Percentiles rank a stretch among this genome's conserved stretches.
phyloP scores from a whole-genome alignment of 2,113 vertebrate species.

The Pao palembangensis region DNA sequence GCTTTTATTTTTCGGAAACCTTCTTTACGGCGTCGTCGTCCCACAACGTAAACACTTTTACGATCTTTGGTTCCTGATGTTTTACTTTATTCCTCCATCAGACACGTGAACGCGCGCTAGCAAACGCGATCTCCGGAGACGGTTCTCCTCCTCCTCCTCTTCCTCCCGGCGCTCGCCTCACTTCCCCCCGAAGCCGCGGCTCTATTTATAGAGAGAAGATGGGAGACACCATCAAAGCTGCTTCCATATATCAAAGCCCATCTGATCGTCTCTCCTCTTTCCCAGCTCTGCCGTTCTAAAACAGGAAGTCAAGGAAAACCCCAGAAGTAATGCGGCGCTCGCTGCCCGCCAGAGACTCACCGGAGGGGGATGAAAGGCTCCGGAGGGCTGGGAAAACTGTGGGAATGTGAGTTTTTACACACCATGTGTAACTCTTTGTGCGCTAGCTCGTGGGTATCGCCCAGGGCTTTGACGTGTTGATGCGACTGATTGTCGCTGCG shows the following conservation, averaged over 20 bases:
- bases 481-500: conserved; percentile 32
- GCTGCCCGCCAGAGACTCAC: conserved; percentile 46
- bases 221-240: conserved; percentile 72
- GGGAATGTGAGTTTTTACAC: conserved; percentile 25
- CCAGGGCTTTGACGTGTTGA: conserved; percentile 22
- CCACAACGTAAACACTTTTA: conserved; percentile 20
- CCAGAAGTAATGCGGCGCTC: conserved; percentile 57
- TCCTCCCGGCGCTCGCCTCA: conserved; percentile 44
- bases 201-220: conserved; percentile 71
- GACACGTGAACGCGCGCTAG: conserved; percentile 5
- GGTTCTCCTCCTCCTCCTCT: conserved; percentile 17
- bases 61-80: conserved; percentile 29
- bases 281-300: conserved; percentile 47
- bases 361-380: conserved; percentile 18
- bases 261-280: conserved; percentile 52
- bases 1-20: too few relatives aligned
- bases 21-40: background rate
- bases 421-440: too few relatives aligned
- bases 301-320: conserved; percentile 66
- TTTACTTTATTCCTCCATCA: conserved; percentile 5
- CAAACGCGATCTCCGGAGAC: conserved; percentile 38
- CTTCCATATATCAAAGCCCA: conserved; percentile 70
- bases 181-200: conserved; percentile 53
- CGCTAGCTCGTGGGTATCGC: conserved; percentile 1
- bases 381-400: conserved; percentile 35